Evolutionary conservation across 2,888 invertebrate species (phyloP).

Genomic region (Steromphala cineraria): DNA sequence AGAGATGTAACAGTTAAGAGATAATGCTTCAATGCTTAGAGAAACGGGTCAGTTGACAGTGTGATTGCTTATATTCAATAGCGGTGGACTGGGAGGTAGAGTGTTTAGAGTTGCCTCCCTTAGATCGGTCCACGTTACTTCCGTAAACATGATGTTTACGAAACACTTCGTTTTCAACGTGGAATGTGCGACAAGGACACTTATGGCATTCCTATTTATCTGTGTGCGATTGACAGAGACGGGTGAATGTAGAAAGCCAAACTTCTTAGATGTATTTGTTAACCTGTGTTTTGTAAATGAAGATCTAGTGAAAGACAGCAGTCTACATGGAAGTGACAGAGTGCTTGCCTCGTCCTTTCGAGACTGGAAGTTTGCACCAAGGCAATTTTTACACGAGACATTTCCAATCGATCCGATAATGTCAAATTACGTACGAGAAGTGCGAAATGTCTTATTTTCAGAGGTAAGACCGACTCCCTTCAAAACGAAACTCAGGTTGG

Average conservation of each 20-base stretch:
- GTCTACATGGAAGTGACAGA: background rate
- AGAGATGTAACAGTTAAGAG: too few species aligned
- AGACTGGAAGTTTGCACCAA: constrained; percentile 42
- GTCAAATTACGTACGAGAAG: constrained; percentile 77
- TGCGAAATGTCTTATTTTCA: constrained; percentile 78
- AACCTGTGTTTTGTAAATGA: background rate
- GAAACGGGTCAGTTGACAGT: too few species aligned
- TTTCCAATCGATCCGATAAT: constrained; percentile 64
- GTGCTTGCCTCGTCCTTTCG: background rate
- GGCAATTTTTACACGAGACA: constrained; percentile 39
- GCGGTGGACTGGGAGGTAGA: background rate
- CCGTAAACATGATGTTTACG: background rate
- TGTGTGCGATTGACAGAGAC: background rate
- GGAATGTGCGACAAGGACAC: too few species aligned
- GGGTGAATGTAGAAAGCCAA: background rate
- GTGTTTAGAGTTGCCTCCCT: background rate
- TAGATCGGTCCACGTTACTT: background rate
- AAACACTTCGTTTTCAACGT: too few species aligned
- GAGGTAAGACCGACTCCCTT: constrained; percentile 57
- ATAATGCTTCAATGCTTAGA: too few species aligned
- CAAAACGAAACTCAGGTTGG: constrained; percentile 42
- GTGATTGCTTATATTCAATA: background rate
- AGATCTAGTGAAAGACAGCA: background rate
- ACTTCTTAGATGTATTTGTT: background rate
- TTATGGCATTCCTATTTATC: background rate